Evolutionary conservation across 2,888 invertebrate species (phyloP).

Genomic region (Trissolcus japonicus): DNA sequence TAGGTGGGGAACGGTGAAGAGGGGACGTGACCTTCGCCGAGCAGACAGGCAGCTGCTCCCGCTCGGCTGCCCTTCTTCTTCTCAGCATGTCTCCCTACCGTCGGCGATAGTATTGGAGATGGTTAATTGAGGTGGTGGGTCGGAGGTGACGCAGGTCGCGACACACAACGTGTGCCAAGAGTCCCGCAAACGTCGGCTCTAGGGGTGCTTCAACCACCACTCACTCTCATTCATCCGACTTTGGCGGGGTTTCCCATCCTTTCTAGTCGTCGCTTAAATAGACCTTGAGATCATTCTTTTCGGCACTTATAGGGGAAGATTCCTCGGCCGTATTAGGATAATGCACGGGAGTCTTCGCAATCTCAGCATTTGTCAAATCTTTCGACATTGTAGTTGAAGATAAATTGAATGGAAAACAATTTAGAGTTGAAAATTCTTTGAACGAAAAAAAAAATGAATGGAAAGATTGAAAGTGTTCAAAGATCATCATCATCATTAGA

Average conservation of each 20-base stretch:
- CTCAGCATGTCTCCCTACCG: slow-evolving; percentile 36
- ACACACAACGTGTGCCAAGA: slow-evolving; percentile 3
- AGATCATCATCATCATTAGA: too few species aligned
- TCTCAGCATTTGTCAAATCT: too few species aligned
- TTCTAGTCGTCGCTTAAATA: too few species aligned
- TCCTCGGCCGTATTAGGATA: too few species aligned
- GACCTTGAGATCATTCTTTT: too few species aligned
- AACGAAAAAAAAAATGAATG: too few species aligned
- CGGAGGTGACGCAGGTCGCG: slow-evolving; percentile 34
- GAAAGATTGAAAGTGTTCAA: too few species aligned
- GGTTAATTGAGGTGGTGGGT: slow-evolving; percentile 39
- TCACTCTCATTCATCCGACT: not conserved
- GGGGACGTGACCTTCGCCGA: slow-evolving; percentile 45
- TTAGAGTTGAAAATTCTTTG: too few species aligned
- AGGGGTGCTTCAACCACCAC: not conserved
- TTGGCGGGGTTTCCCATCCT: too few species aligned
- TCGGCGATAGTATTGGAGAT: slow-evolving; percentile 28
- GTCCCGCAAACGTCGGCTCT: not conserved
- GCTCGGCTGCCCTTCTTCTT: slow-evolving; percentile 44
- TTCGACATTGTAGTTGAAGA: too few species aligned
- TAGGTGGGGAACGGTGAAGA: slow-evolving; percentile 46
- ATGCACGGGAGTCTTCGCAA: not conserved
- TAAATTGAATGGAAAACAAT: too few species aligned
- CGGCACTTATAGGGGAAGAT: not conserved
- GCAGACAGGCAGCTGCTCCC: slow-evolving; percentile 21